Evolutionary conservation across 2,888 invertebrate species (phyloP).

Genomic region (Macrosiphum euphorbiae): DNA sequence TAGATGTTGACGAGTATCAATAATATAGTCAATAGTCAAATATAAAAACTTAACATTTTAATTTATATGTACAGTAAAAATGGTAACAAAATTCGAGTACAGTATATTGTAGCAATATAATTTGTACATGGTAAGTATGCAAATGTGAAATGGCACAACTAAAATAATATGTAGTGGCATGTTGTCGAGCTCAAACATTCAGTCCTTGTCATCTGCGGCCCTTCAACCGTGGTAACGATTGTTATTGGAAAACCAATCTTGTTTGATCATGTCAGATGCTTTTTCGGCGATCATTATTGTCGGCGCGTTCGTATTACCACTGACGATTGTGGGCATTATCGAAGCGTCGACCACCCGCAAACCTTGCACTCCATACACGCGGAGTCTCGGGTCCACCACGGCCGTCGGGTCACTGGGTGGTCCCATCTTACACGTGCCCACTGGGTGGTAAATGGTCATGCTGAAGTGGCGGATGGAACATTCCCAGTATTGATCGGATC

Average conservation of each 20-base stretch:
- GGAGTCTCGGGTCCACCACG: slow-evolving; percentile 84
- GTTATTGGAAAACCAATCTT: slow-evolving; percentile 77
- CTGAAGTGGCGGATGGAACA: slow-evolving; percentile 88
- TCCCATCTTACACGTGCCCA: slow-evolving; percentile 91
- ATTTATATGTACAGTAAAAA: slow-evolving; percentile 40
- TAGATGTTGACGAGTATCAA: background rate
- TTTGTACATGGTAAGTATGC: background rate
- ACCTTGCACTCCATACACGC: slow-evolving; percentile 83
- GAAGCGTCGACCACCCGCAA: slow-evolving; percentile 88
- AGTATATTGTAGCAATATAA: background rate
- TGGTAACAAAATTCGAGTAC: slow-evolving; percentile 45
- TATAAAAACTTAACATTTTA: background rate
- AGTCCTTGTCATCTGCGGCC: background rate
- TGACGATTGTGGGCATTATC: slow-evolving; percentile 89
- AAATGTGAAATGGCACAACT: slow-evolving; percentile 35
- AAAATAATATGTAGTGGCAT: background rate
- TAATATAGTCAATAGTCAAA: background rate
- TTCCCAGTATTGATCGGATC: slow-evolving; percentile 86
- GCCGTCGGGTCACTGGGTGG: slow-evolving; percentile 82
- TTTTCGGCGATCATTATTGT: slow-evolving; percentile 94
- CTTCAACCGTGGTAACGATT: slow-evolving; percentile 52
- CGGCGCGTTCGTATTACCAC: slow-evolving; percentile 92
- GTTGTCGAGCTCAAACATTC: background rate
- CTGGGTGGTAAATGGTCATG: slow-evolving; percentile 92
- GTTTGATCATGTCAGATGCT: slow-evolving; percentile 87